Conservation (phyloP, 2,113 vertebrate species). For the Papio anubis region DNA sequence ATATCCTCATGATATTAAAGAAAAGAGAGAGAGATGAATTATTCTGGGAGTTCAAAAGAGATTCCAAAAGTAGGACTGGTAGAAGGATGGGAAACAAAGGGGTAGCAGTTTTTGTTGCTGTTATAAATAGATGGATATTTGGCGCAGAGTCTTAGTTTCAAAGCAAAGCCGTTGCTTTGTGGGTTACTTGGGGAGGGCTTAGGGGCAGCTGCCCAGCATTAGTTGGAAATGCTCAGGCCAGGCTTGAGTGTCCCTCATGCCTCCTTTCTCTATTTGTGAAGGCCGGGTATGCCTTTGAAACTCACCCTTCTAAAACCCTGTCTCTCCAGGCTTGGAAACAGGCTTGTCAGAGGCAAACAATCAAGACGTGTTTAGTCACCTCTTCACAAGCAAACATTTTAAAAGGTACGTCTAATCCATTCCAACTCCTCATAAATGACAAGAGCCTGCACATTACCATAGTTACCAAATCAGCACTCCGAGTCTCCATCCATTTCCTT, state of each 20-base stretch:
- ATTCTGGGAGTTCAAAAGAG: background rate
- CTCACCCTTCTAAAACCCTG: slow-evolving; percentile 21
- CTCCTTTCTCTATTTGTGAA: background rate
- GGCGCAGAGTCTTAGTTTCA: slow-evolving; percentile 59
- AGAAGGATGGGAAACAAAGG: background rate
- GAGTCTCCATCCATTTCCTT: background rate
- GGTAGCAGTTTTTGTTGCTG: background rate
- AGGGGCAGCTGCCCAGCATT: slow-evolving; percentile 70
- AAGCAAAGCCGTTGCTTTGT: slow-evolving; percentile 58
- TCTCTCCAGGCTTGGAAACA: background rate
- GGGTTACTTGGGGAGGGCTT: slow-evolving; percentile 48
- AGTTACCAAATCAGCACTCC: slow-evolving; percentile 53
- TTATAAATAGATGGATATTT: slow-evolving; percentile 68
- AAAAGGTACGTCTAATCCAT: slow-evolving; percentile 64
- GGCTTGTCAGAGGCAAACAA: background rate
- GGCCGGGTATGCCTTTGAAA: slow-evolving; percentile 52
- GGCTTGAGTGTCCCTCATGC: background rate
- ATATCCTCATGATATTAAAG: background rate
- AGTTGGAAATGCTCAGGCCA: slow-evolving; percentile 50
- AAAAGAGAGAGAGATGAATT: background rate
- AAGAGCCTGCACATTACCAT: slow-evolving; percentile 54
- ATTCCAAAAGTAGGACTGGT: background rate
- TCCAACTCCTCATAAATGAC: slow-evolving; percentile 16
- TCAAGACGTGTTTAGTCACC: slow-evolving; percentile 23
- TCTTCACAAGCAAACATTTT: slow-evolving; percentile 47